Conservation (phyloP, 2,113 vertebrate species). For the Chaetodon auriga region DNA sequence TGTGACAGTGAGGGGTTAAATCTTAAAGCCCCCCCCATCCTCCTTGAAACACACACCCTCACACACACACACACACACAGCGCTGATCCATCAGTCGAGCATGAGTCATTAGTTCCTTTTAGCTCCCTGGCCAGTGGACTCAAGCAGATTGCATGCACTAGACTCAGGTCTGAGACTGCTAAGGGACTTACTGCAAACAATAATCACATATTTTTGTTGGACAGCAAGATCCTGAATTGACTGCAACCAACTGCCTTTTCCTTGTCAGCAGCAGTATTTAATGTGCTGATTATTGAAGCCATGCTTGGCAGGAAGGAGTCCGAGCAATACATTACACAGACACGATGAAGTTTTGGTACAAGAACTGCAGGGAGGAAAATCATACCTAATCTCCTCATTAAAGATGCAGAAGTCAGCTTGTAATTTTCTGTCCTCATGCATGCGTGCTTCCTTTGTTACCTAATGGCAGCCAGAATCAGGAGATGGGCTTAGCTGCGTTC, state of each 20-base stretch:
- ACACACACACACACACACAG: constrained; percentile 40
- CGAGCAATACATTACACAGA: constrained; percentile 63
- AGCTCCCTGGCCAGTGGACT: constrained; percentile 61
- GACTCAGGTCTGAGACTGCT: constrained; percentile 62
- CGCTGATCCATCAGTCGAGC: constrained; percentile 56
- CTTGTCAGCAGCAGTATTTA: constrained; percentile 77
- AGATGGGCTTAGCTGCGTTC: constrained; percentile 48
- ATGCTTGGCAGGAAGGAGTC: constrained; percentile 66
- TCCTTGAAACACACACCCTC: constrained; percentile 33
- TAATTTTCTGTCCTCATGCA: constrained; percentile 51
- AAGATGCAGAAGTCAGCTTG: constrained; percentile 63
- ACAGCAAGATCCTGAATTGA: constrained; percentile 62
- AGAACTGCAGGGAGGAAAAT: constrained; percentile 64
- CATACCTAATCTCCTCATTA: constrained; percentile 74
- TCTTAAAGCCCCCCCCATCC: constrained; percentile 24
- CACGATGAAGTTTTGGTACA: constrained; percentile 51
- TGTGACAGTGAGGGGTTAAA: constrained; percentile 61
- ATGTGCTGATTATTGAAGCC: constrained; percentile 80
- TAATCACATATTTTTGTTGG: constrained; percentile 83
- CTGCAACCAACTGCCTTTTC: constrained; percentile 67
- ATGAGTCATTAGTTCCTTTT: constrained; percentile 71
- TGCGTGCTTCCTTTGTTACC: constrained; percentile 25
- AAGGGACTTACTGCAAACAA: constrained; percentile 79
- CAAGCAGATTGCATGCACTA: constrained; percentile 57
- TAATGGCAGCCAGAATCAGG: constrained; percentile 49